phyloP scores from a whole-genome alignment of 2,797 vertebrate genomes.

The Aldrovandia affinis region DNA sequence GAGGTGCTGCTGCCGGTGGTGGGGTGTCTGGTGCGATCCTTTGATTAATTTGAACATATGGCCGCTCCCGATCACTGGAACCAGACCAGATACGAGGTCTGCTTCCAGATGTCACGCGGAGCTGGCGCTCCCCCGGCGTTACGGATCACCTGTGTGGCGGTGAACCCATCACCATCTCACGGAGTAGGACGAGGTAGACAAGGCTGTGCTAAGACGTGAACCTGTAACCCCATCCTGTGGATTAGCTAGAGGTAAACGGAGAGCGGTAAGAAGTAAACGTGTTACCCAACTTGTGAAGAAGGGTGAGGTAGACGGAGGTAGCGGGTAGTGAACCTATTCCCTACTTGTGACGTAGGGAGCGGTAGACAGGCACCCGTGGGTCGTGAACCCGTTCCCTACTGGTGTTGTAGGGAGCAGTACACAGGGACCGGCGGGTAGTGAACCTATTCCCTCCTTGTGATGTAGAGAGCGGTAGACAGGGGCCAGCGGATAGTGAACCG shows the following conservation, averaged over 20 bases:
- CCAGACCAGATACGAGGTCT: neutral
- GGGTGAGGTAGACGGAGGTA: neutral
- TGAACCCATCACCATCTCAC: neutral
- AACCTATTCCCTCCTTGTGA: slow-evolving; percentile 47
- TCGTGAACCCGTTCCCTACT: slow-evolving; percentile 43
- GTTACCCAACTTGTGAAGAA: slow-evolving; percentile 44
- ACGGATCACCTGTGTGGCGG: neutral
- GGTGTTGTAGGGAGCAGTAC: slow-evolving; percentile 37
- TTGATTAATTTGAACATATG: neutral
- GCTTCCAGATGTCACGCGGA: neutral
- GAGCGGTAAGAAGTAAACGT: neutral
- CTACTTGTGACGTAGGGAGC: slow-evolving; percentile 45
- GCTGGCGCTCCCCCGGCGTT: neutral
- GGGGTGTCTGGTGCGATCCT: neutral
- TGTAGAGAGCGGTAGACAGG: neutral
- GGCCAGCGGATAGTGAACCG: neutral
- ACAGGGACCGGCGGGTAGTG: neutral
- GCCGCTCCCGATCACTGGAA: neutral
- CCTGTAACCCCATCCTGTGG: neutral
- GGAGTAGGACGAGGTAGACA: neutral
- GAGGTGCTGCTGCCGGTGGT: neutral
- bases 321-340: slow-evolving; percentile 12
- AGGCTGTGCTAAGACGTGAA: neutral
- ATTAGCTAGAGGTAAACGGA: neutral
- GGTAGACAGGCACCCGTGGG: slow-evolving; percentile 1